phyloP scores from a whole-genome alignment of 2,797 vertebrate species.

The Vultur gryphus region DNA sequence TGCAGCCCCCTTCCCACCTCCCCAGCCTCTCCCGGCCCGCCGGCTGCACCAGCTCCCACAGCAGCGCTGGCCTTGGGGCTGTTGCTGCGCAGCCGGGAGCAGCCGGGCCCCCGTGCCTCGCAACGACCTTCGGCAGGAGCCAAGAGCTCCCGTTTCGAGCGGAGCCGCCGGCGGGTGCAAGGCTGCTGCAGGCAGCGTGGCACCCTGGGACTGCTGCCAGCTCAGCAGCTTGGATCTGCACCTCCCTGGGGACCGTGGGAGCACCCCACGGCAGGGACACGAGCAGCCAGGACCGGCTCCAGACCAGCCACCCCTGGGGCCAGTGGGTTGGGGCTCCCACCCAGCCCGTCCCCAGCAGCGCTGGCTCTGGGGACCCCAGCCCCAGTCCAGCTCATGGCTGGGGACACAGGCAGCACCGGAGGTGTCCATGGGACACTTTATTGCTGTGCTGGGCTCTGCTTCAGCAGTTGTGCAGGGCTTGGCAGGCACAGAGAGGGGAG shows the following conservation, averaged over 20 bases:
- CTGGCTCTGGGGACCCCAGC: background rate
- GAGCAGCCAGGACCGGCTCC: background rate
- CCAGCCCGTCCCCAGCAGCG: background rate
- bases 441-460: background rate
- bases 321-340: too few species aligned
- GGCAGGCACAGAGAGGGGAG: background rate
- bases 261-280: background rate
- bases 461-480: background rate
- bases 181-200: background rate
- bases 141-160: background rate
- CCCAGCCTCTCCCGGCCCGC: fast-evolving
- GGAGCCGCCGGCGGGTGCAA: fast-evolving
- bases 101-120: background rate
- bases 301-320: background rate
- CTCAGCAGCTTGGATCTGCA: background rate
- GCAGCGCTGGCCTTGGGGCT: background rate
- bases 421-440: background rate
- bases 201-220: background rate
- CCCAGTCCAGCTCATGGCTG: background rate
- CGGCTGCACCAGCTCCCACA: fast-evolving
- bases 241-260: background rate
- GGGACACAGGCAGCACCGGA: background rate
- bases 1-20: background rate
- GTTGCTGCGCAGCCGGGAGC: background rate
- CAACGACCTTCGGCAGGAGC: constrained; percentile 5